Evolutionary conservation across 2,888 invertebrate genomes (phyloP).

Genomic region (Drepana falcataria): DNA sequence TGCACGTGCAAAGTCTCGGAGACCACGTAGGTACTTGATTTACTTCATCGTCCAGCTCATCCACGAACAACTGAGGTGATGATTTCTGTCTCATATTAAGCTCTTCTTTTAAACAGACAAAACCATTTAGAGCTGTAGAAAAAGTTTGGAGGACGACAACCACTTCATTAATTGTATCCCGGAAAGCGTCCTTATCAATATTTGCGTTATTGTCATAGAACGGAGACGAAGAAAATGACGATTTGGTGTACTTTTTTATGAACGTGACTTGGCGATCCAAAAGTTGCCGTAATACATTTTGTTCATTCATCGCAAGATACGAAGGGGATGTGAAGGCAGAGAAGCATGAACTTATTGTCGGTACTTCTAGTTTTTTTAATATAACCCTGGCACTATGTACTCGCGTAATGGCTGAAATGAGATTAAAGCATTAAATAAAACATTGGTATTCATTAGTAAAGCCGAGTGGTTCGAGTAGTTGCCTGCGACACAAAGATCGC

Average conservation of each 20-base stretch:
- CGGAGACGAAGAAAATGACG: not conserved
- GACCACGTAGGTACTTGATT: conserved; percentile 13
- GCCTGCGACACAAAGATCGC: too few species aligned
- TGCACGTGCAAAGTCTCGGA: conserved; percentile 41
- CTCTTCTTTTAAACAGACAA: conserved; percentile 6
- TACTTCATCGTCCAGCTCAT: conserved; percentile 11
- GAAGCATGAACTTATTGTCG: not conserved
- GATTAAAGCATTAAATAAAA: conserved; percentile 1
- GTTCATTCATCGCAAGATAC: not conserved
- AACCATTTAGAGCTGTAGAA: conserved; percentile 28
- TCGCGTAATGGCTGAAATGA: conserved; percentile 31
- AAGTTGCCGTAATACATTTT: not conserved
- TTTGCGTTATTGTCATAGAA: not conserved
- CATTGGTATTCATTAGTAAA: not conserved
- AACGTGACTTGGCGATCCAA: conserved; percentile 27
- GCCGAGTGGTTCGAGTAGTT: too few species aligned
- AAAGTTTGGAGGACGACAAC: conserved; percentile 37
- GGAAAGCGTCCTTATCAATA: conserved; percentile 8
- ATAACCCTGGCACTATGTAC: conserved; percentile 30
- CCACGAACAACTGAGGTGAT: not conserved
- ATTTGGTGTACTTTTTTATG: conserved; percentile 27
- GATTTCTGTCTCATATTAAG: not conserved
- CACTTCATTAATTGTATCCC: conserved; percentile 32
- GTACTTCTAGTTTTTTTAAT: conserved; percentile 31
- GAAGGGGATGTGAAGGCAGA: not conserved